These are phyloP conservation scores for Orthonevra nobilis DNA, from an alignment of 2,888 invertebrate species.

Conservation along the genomic window DNA sequence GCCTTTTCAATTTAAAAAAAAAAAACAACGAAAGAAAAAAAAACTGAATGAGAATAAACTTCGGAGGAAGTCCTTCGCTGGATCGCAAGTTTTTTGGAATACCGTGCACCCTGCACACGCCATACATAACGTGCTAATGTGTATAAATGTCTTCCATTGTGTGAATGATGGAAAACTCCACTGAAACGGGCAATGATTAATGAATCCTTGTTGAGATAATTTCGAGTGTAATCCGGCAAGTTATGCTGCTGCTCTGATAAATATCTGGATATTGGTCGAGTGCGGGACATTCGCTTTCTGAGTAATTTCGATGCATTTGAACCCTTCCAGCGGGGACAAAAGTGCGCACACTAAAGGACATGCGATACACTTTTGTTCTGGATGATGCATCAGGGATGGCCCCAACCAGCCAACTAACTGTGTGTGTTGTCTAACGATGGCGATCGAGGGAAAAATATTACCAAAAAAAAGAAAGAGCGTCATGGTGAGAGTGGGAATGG, in stretches of 20 bases:
- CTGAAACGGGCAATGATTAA: slow-evolving; percentile 72
- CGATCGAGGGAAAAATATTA: slow-evolving; percentile 59
- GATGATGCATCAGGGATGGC: not conserved
- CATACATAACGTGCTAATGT: slow-evolving; percentile 70
- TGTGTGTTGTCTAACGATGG: slow-evolving; percentile 56
- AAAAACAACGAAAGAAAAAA: slow-evolving; percentile 9
- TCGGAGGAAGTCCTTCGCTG: too few relatives aligned
- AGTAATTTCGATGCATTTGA: slow-evolving; percentile 16
- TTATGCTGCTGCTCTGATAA: slow-evolving; percentile 70
- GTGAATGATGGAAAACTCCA: slow-evolving; percentile 67
- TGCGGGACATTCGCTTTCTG: not conserved
- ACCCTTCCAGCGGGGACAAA: slow-evolving; percentile 19
- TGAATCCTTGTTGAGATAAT: slow-evolving; percentile 72
- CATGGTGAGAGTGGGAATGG: slow-evolving; percentile 18
- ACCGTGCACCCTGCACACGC: slow-evolving; percentile 35
- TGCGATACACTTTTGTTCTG: slow-evolving; percentile 33
- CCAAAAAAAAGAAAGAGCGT: slow-evolving; percentile 6
- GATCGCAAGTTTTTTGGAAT: too few relatives aligned
- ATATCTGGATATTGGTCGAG: slow-evolving; percentile 53
- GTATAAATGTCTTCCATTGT: slow-evolving; percentile 69
- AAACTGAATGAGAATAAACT: not conserved
- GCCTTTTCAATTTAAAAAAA: slow-evolving; percentile 45
- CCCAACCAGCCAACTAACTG: slow-evolving; percentile 17
- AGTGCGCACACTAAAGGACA: slow-evolving; percentile 49
- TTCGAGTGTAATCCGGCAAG: slow-evolving; percentile 72